A percentile compares a stretch with the other conserved stretches of the same genome.
Evolutionary conservation across 1,140 invertebrate genomes (phyloP).

Genomic region (Heterodera carotae): DNA sequence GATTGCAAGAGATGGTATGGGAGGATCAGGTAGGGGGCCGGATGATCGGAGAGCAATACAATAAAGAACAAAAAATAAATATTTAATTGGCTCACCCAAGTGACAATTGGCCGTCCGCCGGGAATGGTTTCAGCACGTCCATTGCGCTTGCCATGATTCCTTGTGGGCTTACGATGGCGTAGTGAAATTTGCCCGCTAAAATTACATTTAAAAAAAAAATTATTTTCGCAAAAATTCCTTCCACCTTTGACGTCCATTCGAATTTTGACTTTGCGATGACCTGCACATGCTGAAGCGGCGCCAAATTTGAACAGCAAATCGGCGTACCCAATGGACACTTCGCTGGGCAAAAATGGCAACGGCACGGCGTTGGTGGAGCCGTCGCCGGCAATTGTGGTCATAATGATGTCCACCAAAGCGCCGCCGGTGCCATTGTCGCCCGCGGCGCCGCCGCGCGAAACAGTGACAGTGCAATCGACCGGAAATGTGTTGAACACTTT

Average conservation of each 20-base stretch:
- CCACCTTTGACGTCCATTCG: constrained; percentile 14
- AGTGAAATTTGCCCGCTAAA: constrained; percentile 13
- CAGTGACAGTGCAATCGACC: constrained; percentile 17
- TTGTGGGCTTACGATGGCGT: constrained; percentile 23
- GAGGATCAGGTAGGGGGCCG: no score
- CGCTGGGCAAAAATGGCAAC: constrained; percentile 12
- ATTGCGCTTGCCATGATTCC: constrained; percentile 17
- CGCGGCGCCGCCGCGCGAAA: background rate
- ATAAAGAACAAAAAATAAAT: no score
- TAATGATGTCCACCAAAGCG: background rate
- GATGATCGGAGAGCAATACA: no score
- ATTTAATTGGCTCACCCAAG: background rate
- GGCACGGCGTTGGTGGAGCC: background rate
- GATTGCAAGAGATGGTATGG: no score
- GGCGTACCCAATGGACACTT: constrained; percentile 18
- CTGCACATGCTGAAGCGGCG: constrained; percentile 1
- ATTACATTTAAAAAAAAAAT: background rate
- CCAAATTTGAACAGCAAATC: constrained; percentile 29
- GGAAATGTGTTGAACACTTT: constrained; percentile 31
- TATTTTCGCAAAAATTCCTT: background rate
- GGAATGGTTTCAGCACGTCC: constrained; percentile 5
- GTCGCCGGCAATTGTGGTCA: background rate
- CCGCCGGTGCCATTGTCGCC: background rate
- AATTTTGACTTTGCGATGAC: constrained; percentile 10
- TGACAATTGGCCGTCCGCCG: background rate